phyloP scores from a whole-genome alignment of 2,113 vertebrate genomes.

The Anthoscopus minutus region DNA sequence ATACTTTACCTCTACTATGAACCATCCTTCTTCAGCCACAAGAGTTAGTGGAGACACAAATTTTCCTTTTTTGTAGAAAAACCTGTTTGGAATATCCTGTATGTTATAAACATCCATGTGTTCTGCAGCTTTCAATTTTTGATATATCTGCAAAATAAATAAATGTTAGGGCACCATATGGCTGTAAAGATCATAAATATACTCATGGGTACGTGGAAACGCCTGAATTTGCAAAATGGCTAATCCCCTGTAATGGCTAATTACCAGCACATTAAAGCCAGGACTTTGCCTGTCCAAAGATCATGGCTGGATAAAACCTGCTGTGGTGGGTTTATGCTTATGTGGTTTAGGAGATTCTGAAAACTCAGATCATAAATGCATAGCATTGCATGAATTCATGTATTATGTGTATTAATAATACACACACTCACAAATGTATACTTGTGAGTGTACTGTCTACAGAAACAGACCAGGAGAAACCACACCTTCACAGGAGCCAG shows the following conservation, averaged over 20 bases:
- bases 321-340: too few relatives aligned
- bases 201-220: neutral
- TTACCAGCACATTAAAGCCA: neutral
- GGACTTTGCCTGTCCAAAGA: neutral
- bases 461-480: neutral
- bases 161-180: neutral
- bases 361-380: neutral
- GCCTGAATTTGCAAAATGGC: neutral
- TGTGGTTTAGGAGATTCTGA: neutral
- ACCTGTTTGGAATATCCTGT: slow-evolving; percentile 81
- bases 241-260: neutral
- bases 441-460: neutral
- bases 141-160: slow-evolving; percentile 75
- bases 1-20: slow-evolving; percentile 83
- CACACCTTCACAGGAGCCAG: neutral
- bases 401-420: neutral
- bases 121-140: slow-evolving; percentile 69
- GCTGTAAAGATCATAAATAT: neutral
- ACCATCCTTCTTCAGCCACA: slow-evolving; percentile 89
- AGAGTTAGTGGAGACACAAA: slow-evolving; percentile 89
- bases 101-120: slow-evolving; percentile 82
- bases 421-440: neutral
- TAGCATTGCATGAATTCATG: neutral
- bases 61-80: slow-evolving; percentile 84
- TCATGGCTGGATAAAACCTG: neutral